These are phyloP conservation scores for Azorinus chamasolen DNA, from an alignment of 2,888 invertebrate species.

Conservation along the genomic window DNA sequence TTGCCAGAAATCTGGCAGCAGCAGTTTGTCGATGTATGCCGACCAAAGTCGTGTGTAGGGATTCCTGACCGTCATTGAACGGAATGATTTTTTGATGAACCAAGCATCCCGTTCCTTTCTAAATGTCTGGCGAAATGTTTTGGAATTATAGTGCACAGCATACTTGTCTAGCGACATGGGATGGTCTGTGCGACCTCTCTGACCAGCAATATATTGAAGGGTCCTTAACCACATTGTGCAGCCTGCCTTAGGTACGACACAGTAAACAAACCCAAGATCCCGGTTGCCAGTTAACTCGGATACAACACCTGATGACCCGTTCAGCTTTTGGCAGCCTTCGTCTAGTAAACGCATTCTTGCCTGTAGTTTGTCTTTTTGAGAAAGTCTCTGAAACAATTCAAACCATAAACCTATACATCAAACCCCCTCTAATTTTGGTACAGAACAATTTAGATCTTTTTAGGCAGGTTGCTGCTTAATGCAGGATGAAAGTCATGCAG, in stretches of 20 bases:
- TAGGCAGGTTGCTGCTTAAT: no score
- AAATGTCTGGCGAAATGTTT: neutral
- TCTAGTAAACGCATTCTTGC: neutral
- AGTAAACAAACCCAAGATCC: conserved; percentile 55
- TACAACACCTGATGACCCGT: neutral
- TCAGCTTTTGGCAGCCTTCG: neutral
- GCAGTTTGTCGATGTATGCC: conserved; percentile 73
- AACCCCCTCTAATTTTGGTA: no score
- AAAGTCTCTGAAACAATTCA: no score
- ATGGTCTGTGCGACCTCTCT: conserved; percentile 24
- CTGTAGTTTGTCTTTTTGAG: neutral
- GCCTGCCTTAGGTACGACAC: conserved; percentile 73
- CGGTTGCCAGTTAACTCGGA: conserved; percentile 38
- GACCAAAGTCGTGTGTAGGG: conserved; percentile 74
- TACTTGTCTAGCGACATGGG: conserved; percentile 60
- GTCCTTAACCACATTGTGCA: conserved; percentile 73
- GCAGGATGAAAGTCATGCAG: no score
- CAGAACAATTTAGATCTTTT: no score
- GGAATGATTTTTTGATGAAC: conserved; percentile 36
- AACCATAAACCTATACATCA: no score
- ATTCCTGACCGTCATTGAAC: conserved; percentile 68
- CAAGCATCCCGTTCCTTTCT: neutral
- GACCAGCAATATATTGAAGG: conserved; percentile 65
- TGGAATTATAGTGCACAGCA: conserved; percentile 26
- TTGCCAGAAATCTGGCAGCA: conserved; percentile 74